Evolutionary conservation across 2,888 invertebrate species (phyloP), one percentile per base, ranked within the genome.

Genomic region (Trachelus stipa): DNA sequence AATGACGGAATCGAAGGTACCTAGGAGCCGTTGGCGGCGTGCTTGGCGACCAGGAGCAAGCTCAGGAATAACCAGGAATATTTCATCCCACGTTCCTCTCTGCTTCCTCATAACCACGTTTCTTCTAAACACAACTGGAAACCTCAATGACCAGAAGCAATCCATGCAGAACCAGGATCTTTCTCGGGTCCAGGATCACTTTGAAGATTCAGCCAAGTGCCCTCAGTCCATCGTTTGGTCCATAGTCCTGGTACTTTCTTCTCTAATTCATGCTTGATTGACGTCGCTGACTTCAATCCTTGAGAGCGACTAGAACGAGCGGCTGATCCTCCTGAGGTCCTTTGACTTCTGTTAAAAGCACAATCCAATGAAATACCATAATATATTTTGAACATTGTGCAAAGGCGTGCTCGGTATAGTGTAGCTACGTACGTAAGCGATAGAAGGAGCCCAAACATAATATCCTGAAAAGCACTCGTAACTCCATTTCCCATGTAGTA

Each of bases 361-460:
- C 31, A 23, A 15, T 33, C 34, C 11, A 56, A 15, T 40, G 15
- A 40, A 6, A 2, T 40, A 23, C 15, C 40, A 40, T 15, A 40
- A 15, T 2, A 23, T 15, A 0, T 23, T 6, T 56, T 23, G 40
- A 23, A 23, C 23, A 56, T 23, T 56, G 4, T 56, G 2, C 40
- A 9, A 23, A 56, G 40, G 9, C 2, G 6, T 6, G 9, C 40
- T 23, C 40, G 40, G 23, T 9, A 56, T 9, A 56, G 23, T 23
- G 23, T 23, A 23, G 2, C 2, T 23, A 56, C 15, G 2, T 56
- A 56, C 40, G 23, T 56, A 23, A 9, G 1, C 89, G 90, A 90
- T 90, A 88, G 88, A 82, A 85, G 79, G 85, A 90, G 90, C 89
- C 90, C 90, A 90, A 90, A 90, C 90, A 90, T 90, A 90, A 90